Evolutionary conservation across 92 coral and sea anemone genomes (phyloP).

Genomic region (Bergia sp.): DNA sequence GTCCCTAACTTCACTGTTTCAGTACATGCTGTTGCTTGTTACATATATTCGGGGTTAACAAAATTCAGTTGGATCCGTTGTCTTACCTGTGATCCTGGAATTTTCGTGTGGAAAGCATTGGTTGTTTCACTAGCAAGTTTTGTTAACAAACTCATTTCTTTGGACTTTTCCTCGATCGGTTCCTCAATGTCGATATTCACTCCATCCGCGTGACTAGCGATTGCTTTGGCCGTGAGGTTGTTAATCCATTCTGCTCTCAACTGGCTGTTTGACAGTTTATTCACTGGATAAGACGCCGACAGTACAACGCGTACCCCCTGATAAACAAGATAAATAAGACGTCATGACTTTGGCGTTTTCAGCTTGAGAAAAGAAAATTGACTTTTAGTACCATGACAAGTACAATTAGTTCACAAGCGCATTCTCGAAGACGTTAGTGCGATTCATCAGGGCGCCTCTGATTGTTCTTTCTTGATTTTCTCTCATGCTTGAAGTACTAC

Average conservation of each 20-base stretch:
- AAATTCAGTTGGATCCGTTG: not conserved
- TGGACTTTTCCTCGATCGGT: slow-evolving; percentile 78
- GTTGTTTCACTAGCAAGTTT: slow-evolving; percentile 77
- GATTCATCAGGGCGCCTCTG: no score
- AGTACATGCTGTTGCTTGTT: not conserved
- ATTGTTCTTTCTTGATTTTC: no score
- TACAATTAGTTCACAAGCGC: no score
- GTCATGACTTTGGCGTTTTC: not conserved
- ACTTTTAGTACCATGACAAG: not conserved
- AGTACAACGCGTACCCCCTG: slow-evolving; percentile 97
- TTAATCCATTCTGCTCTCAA: slow-evolving; percentile 83
- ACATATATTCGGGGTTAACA: not conserved
- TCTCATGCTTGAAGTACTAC: no score
- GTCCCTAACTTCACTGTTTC: no score
- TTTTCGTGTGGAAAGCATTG: slow-evolving; percentile 70
- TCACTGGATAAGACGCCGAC: slow-evolving; percentile 73
- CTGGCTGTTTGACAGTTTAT: slow-evolving; percentile 69
- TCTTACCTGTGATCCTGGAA: slow-evolving; percentile 86
- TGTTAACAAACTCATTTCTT: slow-evolving; percentile 75
- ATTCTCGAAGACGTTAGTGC: no score
- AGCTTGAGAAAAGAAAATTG: not conserved
- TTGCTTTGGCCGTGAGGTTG: slow-evolving; percentile 77
- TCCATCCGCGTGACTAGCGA: slow-evolving; percentile 88
- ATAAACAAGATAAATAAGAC: not conserved
- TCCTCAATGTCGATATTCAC: slow-evolving; percentile 94